phyloP scores from a whole-genome alignment of 1,140 invertebrate species.

The Dinothrombium tinctorium region DNA sequence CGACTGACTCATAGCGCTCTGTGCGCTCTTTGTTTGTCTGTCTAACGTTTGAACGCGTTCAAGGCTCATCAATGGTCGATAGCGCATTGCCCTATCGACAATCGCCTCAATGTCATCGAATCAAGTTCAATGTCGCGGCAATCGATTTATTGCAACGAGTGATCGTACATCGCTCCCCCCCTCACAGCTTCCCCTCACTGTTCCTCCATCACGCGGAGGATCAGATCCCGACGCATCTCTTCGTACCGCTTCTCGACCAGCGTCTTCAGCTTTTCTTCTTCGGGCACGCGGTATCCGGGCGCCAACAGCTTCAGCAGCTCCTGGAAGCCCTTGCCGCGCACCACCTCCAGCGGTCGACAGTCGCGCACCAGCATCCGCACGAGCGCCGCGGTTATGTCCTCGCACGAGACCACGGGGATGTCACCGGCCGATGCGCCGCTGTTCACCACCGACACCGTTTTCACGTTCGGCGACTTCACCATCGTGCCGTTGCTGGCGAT shows the following conservation, averaged over 20 bases:
- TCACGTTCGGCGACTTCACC: neutral
- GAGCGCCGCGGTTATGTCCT: constrained; percentile 10
- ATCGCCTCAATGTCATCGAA: too few relatives aligned
- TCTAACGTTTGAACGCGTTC: too few relatives aligned
- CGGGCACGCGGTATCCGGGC: constrained; percentile 9
- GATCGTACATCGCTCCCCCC: too few relatives aligned
- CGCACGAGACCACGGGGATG: neutral
- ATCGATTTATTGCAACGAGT: too few relatives aligned
- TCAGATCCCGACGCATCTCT: constrained; percentile 1
- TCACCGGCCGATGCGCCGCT: neutral
- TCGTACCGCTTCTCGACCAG: constrained; percentile 5
- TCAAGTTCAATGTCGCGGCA: too few relatives aligned
- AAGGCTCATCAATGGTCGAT: too few relatives aligned
- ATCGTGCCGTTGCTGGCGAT: neutral
- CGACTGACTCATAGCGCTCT: too few relatives aligned
- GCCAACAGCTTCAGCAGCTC: constrained; percentile 8
- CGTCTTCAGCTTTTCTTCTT: constrained; percentile 5
- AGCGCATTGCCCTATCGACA: too few relatives aligned
- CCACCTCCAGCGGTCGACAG: constrained; percentile 10
- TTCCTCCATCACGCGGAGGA: constrained; percentile 1
- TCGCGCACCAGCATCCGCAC: constrained; percentile 11
- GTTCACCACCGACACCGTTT: neutral
- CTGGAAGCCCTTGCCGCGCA: constrained; percentile 9
- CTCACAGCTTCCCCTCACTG: too few relatives aligned
- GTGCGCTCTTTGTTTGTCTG: too few relatives aligned